A percentile compares a stretch with the other conserved stretches of the same genome.
These are phyloP conservation scores for Oscheius sp. DNA, from an alignment of 2,888 invertebrate genomes.

Conservation along the genomic window DNA sequence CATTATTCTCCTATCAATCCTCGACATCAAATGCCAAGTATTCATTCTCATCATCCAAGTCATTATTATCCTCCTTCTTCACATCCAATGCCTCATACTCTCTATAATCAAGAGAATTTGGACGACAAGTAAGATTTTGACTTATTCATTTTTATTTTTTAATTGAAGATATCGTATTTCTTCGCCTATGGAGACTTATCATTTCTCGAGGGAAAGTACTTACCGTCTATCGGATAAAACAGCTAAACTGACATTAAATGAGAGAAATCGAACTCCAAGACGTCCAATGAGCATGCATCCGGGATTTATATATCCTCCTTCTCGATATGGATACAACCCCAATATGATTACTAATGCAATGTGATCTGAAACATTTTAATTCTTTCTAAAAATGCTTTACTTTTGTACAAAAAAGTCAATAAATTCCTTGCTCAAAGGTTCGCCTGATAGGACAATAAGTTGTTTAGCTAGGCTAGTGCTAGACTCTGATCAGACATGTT, in stretches of 20 bases:
- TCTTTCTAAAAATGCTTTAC: too few species aligned
- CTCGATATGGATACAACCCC: background rate
- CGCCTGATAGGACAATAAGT: too few species aligned
- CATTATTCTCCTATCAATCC: background rate
- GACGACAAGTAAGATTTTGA: constrained; percentile 5
- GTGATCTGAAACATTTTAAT: too few species aligned
- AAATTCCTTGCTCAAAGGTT: too few species aligned
- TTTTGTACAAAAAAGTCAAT: too few species aligned
- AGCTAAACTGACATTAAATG: background rate
- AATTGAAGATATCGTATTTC: constrained; percentile 7
- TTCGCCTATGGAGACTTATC: background rate
- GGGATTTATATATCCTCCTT: background rate
- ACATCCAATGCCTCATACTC: background rate
- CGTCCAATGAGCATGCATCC: constrained; percentile 25
- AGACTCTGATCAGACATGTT: background rate
- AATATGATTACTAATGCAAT: too few species aligned
- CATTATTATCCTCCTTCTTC: background rate
- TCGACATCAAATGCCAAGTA: too few species aligned
- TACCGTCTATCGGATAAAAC: constrained; percentile 36
- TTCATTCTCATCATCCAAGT: background rate
- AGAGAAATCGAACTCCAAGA: background rate
- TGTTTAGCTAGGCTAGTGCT: background rate
- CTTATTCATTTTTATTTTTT: background rate
- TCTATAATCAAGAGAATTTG: background rate
- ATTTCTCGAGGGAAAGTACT: constrained; percentile 39